Base-by-base conservation (phyloP, 1,140 invertebrate genomes). In the Agrypnia vestita region DNA sequence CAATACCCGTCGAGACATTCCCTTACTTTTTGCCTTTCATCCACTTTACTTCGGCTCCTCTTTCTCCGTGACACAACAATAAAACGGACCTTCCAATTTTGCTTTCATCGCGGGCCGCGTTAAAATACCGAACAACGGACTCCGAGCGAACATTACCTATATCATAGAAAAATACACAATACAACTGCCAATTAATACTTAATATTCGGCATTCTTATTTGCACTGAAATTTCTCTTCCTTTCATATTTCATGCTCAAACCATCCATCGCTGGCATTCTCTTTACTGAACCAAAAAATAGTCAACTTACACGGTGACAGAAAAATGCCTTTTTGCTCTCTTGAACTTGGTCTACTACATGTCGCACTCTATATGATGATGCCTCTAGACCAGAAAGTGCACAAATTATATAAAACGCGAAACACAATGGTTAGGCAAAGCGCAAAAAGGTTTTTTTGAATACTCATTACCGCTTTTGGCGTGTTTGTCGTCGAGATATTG, bases 151-250 rank as follows among this genome's bases (percentile, higher is more conserved):
- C 61, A 64, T 64, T 64, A 19, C 21, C 25, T 35, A 64, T 51
- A 59, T 17, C 55, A 21, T 59, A 15, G 55, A 6, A 59, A 59
- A 19, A 59, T 11, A 64, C 61, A 43, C 19, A 64, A 64, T 64
- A 64, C 1, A 64, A 43, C 9, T 21, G 9, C 10, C 9, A 7
- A 8, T 43, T 62, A 35, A 64, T 13, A 13, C 10, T 8, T 13
- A 13, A 64, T 64, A 25, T 59, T 64, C n/a, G 61, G 35, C 61
- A 64, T 4, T 64, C 61, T 51, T 15, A 51, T 51, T 51, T 11
- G 21, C 19, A 43, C 61, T 64, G 61, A 13, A 64, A 64, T 64
- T 64, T 64, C 61, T 43, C 59, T 62, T 62, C 61, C 61, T 64
- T 64, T 64, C 61, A 8, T 64, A 25, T 25, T 64, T 35, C n/a